Percentiles rank a stretch among this genome's conserved stretches.
phyloP scores from a whole-genome alignment of 2,797 vertebrate species.

The Bradypodion ventrale region DNA sequence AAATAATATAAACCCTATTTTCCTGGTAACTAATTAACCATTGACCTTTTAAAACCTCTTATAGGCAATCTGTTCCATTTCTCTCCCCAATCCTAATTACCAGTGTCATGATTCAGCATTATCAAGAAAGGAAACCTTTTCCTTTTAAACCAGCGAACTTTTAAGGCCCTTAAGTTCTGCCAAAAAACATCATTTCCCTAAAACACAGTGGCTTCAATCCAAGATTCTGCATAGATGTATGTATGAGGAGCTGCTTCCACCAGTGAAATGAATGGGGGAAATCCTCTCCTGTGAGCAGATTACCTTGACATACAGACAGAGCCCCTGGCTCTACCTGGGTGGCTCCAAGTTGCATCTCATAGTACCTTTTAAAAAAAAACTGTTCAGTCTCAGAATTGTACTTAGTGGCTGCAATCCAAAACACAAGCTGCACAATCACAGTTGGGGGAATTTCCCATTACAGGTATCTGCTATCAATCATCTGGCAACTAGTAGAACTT shows the following conservation, averaged over 20 bases:
- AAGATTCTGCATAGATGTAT: background rate
- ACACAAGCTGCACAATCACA: background rate
- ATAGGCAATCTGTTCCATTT: conserved; percentile 25
- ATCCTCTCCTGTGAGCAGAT: background rate
- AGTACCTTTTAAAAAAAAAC: background rate
- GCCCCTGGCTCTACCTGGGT: background rate
- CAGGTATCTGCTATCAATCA: conserved; percentile 15
- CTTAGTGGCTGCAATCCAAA: background rate
- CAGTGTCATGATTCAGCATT: conserved; percentile 32
- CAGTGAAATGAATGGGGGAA: background rate
- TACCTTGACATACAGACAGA: background rate
- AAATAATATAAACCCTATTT: conserved; percentile 41
- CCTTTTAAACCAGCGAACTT: conserved; percentile 11
- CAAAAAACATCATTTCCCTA: background rate
- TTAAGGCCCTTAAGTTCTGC: background rate
- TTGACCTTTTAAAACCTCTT: conserved; percentile 38
- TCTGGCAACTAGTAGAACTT: background rate
- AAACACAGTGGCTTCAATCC: background rate
- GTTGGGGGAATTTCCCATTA: background rate
- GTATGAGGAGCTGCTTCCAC: background rate
- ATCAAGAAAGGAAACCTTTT: conserved; percentile 25
- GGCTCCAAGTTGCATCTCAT: background rate
- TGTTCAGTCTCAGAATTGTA: background rate
- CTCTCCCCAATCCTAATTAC: background rate
- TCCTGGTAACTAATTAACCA: conserved; percentile 47